Evolutionary conservation across 1,140 invertebrate genomes (phyloP), one percentile per base, ranked within the genome.

Genomic region (Magallana angulata): DNA sequence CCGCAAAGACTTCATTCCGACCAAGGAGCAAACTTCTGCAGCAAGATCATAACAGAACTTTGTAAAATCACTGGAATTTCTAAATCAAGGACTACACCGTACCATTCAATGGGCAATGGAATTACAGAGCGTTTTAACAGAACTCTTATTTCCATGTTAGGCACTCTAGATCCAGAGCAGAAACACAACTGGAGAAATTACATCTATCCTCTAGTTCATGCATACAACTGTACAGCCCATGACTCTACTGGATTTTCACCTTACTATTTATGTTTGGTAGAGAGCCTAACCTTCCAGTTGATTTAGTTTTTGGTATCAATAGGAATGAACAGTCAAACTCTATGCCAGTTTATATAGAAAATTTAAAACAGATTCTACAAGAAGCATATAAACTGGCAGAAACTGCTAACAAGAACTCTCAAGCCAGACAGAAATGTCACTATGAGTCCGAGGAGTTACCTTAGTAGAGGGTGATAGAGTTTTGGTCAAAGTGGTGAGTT

Each of bases 181-280:
- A n/a, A n/a, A n/a, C n/a, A n/a, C n/a, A n/a, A n/a, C n/a, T n/a
- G n/a, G n/a, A n/a, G n/a, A n/a, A n/a, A n/a, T n/a, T n/a, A n/a
- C n/a, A n/a, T n/a, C n/a, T 90, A 85, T 7, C 83, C 84, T n/a
- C 68, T 90, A 60, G 56, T 60, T 1, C 85, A 88, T 68, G 89
- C 87, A 5, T 90, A 90, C 57, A 90, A 88, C 56, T 86, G 87
- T 68, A 90, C 82, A 9, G 48, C 64, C 14, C 84, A 90, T 82
- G 87, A 88, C 14, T 64, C 84, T 36, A 90, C 87, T 12, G 81
- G 87, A 14, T 82, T 60, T 14, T 84, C 89, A 8, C 89, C 89
- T n/a, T 90, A 85, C 81, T 14, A 48, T 12, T 68, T 90, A 86
- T 90, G 84, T 88, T 88, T 86, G 89, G 89, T 2, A 68, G 89